Percentiles rank a stretch among this genome's conserved stretches.
These are phyloP conservation scores for Eupelmus urozonus DNA, from an alignment of 2,888 invertebrate genomes.

Conservation along the genomic window DNA sequence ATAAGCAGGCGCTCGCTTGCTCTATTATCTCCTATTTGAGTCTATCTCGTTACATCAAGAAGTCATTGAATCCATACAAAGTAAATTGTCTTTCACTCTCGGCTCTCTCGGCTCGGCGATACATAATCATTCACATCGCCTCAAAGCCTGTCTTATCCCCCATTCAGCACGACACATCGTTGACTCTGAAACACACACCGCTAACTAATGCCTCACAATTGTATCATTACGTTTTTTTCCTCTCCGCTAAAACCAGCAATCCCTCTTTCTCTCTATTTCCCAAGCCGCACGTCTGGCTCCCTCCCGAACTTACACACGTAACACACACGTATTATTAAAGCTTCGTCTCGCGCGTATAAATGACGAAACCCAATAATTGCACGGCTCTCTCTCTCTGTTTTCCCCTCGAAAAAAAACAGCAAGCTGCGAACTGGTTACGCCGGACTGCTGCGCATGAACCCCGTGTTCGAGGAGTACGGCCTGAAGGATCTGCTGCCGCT, in stretches of 20 bases:
- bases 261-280: neutral
- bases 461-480: conserved; percentile 91
- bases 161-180: neutral
- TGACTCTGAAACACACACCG: neutral
- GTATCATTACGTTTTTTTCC: neutral
- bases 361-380: conserved; percentile 17
- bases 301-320: neutral
- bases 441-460: conserved; percentile 91
- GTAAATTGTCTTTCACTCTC: neutral
- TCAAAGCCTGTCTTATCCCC: conserved; percentile 6
- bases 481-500: conserved; percentile 92
- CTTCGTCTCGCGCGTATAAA: neutral
- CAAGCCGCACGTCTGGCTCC: neutral
- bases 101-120: neutral
- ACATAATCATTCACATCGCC: conserved; percentile 6
- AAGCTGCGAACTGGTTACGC: conserved; percentile 90
- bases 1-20: too few relatives aligned
- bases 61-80: too few relatives aligned
- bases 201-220: conserved; percentile 9
- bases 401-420: conserved; percentile 76
- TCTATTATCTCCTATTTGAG: too few relatives aligned
- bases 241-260: conserved; percentile 3
- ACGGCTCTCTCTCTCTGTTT: neutral
- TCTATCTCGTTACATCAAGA: too few relatives aligned
- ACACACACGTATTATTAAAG: conserved; percentile 1